Base-by-base conservation (phyloP, 2,888 invertebrate genomes). In the Eupithecia insigniata region DNA sequence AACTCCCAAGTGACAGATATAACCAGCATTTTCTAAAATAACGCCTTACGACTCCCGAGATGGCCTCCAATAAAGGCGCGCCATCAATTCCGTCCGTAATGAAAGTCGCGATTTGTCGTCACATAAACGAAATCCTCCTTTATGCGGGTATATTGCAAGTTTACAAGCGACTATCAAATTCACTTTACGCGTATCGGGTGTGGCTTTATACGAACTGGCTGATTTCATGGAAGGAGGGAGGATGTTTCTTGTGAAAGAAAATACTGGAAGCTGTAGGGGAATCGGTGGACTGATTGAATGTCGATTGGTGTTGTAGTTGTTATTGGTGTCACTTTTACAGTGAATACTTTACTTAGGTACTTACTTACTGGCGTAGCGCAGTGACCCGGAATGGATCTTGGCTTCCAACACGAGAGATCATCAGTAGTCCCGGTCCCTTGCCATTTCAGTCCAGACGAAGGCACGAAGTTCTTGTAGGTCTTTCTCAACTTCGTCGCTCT, bases 81-180 rank as follows among this genome's bases (percentile, higher is more conserved):
- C 86, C 84, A 91, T 93, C 92, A 92, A 92, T 92, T 90, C 85
- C 75, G 84, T 80, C 81, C 79, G 85, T 89, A 89, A 89, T 89
- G 89, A 89, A 89, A 89, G 82, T 89, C 84, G 86, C 92, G 88
- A 92, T 92, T 92, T 93, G 93, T 92, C 89, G 88, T 87, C 84
- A 87, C 90, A 91, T 93, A 93, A 93, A 93, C 91, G 89, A 89
- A 91, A 92, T 92, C 92, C 92, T 84, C 67, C 84, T 83, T 93
- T 93, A 92, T 91, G 86, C 89, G 83, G 82, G 86, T 85, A 88
- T 89, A 91, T 91, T 87, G 89, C 86, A 81, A 85, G 89, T 89
- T 90, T 89, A 90, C 90, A 90, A 85, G 86, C 86, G 68, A 73
- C 80, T 84, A 85, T 83, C 80, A 83, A 87, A 89, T 89, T 87